Percentiles rank a stretch among this genome's conserved stretches.
These are phyloP conservation scores for Nezara viridula DNA, from an alignment of 2,888 invertebrate genomes.

Conservation along the genomic window DNA sequence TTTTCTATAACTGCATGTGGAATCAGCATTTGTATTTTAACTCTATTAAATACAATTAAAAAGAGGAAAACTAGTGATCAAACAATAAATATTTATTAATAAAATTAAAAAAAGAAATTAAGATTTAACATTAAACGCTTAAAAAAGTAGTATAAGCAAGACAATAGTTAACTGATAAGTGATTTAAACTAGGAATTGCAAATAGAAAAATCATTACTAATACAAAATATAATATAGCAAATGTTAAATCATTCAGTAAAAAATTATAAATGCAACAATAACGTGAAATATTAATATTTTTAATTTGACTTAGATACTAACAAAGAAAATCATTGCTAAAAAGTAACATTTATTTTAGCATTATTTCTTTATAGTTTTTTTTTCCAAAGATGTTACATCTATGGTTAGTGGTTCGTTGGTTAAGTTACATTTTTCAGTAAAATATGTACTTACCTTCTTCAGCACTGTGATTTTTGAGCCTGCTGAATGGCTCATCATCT, in stretches of 20 bases:
- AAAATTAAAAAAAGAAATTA: background rate
- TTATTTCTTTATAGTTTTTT: background rate
- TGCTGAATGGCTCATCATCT: slow-evolving; percentile 43
- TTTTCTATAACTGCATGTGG: background rate
- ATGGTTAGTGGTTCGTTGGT: slow-evolving; percentile 19
- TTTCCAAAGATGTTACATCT: background rate
- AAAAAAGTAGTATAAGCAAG: background rate
- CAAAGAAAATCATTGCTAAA: too few species aligned
- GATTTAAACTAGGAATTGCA: background rate
- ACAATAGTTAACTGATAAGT: background rate
- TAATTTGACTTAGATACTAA: background rate
- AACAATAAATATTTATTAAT: too few species aligned
- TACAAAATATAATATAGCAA: background rate
- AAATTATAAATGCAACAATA: too few species aligned
- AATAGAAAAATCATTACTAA: background rate
- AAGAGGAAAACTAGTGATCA: too few species aligned
- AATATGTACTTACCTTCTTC: slow-evolving; percentile 38
- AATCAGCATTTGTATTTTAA: background rate
- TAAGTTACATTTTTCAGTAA: slow-evolving; percentile 35
- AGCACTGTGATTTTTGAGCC: slow-evolving; percentile 48
- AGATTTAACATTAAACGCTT: background rate
- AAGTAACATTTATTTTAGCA: too few species aligned
- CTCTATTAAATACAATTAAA: too few species aligned
- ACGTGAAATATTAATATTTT: too few species aligned
- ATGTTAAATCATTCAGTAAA: background rate